Base-by-base conservation (phyloP, 1,140 invertebrate species). In the Drosophila cardini region DNA sequence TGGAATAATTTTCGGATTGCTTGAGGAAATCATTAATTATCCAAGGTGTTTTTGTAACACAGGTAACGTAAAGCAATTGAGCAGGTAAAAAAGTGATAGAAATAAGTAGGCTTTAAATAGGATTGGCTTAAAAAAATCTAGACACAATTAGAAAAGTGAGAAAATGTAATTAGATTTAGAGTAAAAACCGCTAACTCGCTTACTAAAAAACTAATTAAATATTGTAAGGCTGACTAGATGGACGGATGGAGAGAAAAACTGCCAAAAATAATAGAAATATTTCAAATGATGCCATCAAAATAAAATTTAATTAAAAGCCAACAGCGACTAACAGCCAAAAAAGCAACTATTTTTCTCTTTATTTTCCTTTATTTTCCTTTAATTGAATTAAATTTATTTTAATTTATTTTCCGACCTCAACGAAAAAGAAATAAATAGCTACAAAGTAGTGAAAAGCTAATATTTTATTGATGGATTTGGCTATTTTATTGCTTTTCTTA, bases 301-400 rank as follows among this genome's bases (percentile, higher is more conserved):
- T 26, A 30, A 70, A 63, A 70, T 74, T 43, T 58, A 71, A 75
- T 75, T 71, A 64, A 75, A 60, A 60, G 30, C 36, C 10, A 18
- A 53, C 60, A 58, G 21, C 57, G 65, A 57, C 50, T 50, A 57
- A 48, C 45, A 36, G 32, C 7, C 21, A 26, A 36, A 38, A 46
- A 4, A 26, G 21, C 48, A 64, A 45, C 72, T 71, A 60, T 36
- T 55, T 60, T 75, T 71, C n/a, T n/a, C n/a, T 75, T 75, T 70
- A 75, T 75, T 75, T 63, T 61, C 60, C 21, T 75, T 75, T 70
- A 75, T 75, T 75, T 63, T 61, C 60, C 21, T 72, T 72, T 69
- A 69, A 56, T 71, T 64, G 36, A 64, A 64, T 61, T 61, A 45
- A n/a, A 55, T 72, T 65, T 65, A 65, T 61, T 73, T 69, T 52